A percentile compares a stretch with the other conserved stretches of the same genome.
Evolutionary conservation across 1,140 invertebrate genomes (phyloP).

Genomic region (Euborellia annulipes): DNA sequence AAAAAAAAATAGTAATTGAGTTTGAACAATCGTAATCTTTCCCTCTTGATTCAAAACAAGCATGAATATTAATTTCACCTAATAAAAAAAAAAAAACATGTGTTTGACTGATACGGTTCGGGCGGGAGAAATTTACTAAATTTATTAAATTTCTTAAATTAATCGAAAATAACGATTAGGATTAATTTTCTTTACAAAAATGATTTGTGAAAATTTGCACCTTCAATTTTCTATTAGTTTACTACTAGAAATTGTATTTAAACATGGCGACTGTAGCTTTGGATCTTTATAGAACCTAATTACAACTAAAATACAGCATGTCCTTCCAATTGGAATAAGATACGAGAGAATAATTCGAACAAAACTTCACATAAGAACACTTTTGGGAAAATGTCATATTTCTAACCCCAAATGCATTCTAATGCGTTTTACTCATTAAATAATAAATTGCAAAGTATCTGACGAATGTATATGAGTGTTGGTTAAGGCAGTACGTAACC

Average conservation of each 20-base stretch:
- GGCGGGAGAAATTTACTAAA: no score
- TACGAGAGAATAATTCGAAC: not conserved
- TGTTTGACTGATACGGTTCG: no score
- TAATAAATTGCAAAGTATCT: constrained; percentile 9
- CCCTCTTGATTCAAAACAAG: no score
- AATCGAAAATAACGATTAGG: no score
- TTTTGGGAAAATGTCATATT: constrained; percentile 2
- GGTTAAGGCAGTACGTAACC: constrained; percentile 18
- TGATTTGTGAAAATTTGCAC: no score
- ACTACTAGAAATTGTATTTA: constrained; percentile 9
- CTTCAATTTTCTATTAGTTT: no score
- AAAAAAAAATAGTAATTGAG: no score
- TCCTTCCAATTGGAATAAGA: constrained; percentile 4
- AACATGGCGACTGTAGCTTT: constrained; percentile 15
- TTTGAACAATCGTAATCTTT: no score
- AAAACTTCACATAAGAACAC: constrained; percentile 2
- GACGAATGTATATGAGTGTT: constrained; percentile 1
- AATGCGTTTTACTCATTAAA: constrained; percentile 4
- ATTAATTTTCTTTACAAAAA: no score
- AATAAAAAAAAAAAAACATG: no score
- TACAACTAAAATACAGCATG: constrained; percentile 12
- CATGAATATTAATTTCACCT: no score
- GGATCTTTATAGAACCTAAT: constrained; percentile 10
- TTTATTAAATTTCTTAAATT: no score
- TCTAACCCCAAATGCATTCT: not conserved